Percentiles rank a stretch among this genome's conserved stretches.
Conservation (phyloP, 1,140 invertebrate species). For the Laupala kohalensis region DNA sequence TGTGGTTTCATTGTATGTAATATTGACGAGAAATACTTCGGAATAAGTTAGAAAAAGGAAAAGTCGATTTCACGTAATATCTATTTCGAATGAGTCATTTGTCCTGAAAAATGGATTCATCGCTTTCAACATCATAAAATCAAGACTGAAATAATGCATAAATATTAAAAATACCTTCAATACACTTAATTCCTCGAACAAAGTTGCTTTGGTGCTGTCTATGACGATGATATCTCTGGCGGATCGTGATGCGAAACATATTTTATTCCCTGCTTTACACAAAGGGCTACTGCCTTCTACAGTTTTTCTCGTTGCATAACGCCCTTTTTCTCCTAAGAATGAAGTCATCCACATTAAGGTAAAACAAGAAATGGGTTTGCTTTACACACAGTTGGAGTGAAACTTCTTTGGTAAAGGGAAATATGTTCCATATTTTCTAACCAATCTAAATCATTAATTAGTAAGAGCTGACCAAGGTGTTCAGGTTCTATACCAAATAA, state of each 20-base stretch:
- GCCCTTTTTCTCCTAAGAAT: slow-evolving; percentile 25
- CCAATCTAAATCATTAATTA: no score
- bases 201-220: slow-evolving; percentile 20
- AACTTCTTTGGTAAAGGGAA: no score
- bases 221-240: slow-evolving; percentile 27
- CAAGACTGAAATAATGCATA: background rate
- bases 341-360: slow-evolving; percentile 5
- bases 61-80: no score
- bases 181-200: slow-evolving; percentile 23
- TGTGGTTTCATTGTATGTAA: no score
- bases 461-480: no score
- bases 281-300: slow-evolving; percentile 27
- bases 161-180: slow-evolving; percentile 21
- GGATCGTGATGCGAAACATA: slow-evolving; percentile 24
- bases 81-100: no score
- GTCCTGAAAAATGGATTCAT: background rate
- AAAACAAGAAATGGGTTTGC: slow-evolving; percentile 11
- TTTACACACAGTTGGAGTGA: no score
- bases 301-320: slow-evolving; percentile 23
- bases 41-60: no score
- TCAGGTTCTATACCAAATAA: no score
- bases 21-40: no score
- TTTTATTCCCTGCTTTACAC: slow-evolving; percentile 22
- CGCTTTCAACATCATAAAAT: background rate
- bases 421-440: no score